phyloP scores from a whole-genome alignment of 1,140 invertebrate species.

The Cydia strobilella region DNA sequence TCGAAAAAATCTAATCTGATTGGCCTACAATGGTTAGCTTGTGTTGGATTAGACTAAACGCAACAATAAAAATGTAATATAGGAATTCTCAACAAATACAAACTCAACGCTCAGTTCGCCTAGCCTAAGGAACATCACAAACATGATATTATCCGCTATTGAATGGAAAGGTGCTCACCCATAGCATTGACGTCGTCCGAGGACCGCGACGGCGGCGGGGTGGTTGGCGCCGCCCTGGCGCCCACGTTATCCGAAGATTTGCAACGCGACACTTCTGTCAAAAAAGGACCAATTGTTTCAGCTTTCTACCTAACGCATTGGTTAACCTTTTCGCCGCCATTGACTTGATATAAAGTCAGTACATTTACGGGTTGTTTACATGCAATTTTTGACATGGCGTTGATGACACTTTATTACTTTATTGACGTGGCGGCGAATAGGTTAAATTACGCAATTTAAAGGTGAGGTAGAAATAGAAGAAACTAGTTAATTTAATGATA shows the following conservation, averaged over 20 bases:
- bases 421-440: too few species aligned
- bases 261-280: slow-evolving; percentile 72
- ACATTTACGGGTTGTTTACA: too few species aligned
- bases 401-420: too few species aligned
- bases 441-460: background rate
- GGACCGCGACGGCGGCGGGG: slow-evolving; percentile 70
- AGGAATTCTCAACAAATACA: background rate
- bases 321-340: too few species aligned
- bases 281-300: slow-evolving; percentile 19
- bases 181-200: slow-evolving; percentile 75
- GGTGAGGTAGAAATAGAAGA: background rate
- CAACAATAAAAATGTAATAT: too few species aligned
- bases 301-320: too few species aligned
- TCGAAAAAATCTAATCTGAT: too few species aligned
- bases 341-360: too few species aligned
- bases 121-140: slow-evolving; percentile 15
- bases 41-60: too few species aligned
- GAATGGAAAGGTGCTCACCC: slow-evolving; percentile 51
- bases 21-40: too few species aligned
- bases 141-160: background rate
- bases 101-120: background rate
- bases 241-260: slow-evolving; percentile 75
- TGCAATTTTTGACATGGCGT: too few species aligned
- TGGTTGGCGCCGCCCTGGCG: slow-evolving; percentile 51
- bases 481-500: background rate